Conservation (phyloP, 2,113 vertebrate species). For the Loxodonta africana region DNA sequence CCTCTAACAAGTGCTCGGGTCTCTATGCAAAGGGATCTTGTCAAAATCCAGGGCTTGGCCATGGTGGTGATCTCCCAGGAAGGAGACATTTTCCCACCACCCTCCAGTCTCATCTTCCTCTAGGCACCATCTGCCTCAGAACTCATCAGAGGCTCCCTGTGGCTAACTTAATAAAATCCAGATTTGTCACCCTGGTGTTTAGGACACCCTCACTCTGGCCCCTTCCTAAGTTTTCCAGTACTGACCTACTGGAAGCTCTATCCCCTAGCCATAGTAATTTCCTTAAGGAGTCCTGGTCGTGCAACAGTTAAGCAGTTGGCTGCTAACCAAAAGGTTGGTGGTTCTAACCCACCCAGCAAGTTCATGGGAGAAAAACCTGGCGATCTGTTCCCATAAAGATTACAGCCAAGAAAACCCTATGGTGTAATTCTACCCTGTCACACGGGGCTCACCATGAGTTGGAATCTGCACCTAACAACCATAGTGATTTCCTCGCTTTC, state of each 20-base stretch:
- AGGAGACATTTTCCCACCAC: not conserved
- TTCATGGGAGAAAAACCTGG: not conserved
- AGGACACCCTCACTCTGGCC: not conserved
- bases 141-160: not conserved
- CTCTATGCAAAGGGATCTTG: not conserved
- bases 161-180: not conserved
- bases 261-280: not conserved
- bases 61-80: not conserved
- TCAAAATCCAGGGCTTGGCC: not conserved
- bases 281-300: not conserved
- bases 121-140: not conserved
- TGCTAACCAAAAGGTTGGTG: not conserved
- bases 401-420: not conserved
- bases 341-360: no score
- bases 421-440: not conserved
- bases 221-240: fast-evolving
- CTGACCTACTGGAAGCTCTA: not conserved
- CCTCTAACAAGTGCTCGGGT: not conserved
- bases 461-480: not conserved
- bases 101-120: not conserved
- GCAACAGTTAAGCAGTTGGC: not conserved
- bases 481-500: not conserved
- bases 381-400: not conserved
- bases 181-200: no score
- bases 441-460: not conserved